Conservation (phyloP, 1,140 invertebrate genomes). For the Listronotus oregonensis region DNA sequence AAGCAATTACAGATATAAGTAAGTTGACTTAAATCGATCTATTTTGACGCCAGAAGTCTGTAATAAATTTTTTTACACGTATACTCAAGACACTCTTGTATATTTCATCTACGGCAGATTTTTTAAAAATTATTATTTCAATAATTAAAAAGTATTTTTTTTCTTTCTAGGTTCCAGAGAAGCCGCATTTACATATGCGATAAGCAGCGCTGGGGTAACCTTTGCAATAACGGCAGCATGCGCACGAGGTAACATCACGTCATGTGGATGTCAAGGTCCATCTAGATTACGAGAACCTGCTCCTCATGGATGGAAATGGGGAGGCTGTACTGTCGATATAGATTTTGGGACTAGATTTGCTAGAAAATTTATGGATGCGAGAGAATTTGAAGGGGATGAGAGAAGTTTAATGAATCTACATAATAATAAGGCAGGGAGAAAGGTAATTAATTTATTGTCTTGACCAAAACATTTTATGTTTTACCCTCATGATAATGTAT, state of each 20-base stretch:
- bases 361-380: slow-evolving; percentile 80
- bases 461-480: neutral
- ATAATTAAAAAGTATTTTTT: slow-evolving; percentile 1
- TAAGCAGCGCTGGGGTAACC: slow-evolving; percentile 87
- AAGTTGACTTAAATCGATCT: too few relatives aligned
- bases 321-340: slow-evolving; percentile 84
- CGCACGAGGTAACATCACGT: slow-evolving; percentile 83
- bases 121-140: too few relatives aligned
- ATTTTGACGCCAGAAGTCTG: too few relatives aligned
- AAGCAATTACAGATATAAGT: too few relatives aligned
- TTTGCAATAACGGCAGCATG: slow-evolving; percentile 90
- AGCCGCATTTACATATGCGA: slow-evolving; percentile 90
- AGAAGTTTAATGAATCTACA: slow-evolving; percentile 95
- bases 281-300: slow-evolving; percentile 48
- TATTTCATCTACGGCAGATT: too few relatives aligned
- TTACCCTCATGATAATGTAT: too few relatives aligned
- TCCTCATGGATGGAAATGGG: slow-evolving; percentile 76
- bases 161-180: slow-evolving; percentile 79
- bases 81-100: too few relatives aligned
- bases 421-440: slow-evolving; percentile 92
- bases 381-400: slow-evolving; percentile 82
- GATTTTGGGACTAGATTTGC: slow-evolving; percentile 78
- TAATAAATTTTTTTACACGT: too few relatives aligned
- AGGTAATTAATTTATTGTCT: slow-evolving; percentile 64
- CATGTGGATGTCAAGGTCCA: slow-evolving; percentile 81